A percentile compares a stretch with the other conserved stretches of the same genome.
Evolutionary conservation across 2,113 vertebrate species (phyloP).

Genomic region (Carettochelys insculpta): DNA sequence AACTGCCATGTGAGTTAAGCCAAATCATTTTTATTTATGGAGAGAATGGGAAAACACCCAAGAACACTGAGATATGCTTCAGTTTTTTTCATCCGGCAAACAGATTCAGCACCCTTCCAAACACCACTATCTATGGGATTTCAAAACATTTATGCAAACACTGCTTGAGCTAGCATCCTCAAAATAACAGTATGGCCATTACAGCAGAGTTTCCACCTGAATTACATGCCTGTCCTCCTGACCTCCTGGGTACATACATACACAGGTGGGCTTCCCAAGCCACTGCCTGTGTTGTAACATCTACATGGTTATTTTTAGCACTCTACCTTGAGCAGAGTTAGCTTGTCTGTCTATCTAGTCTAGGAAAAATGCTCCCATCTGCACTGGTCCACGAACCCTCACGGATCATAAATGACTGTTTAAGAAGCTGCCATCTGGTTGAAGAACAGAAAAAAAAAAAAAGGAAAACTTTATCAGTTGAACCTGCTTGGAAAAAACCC

Average conservation of each 20-base stretch:
- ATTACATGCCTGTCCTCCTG: background rate
- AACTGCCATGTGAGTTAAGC: background rate
- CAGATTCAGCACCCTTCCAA: background rate
- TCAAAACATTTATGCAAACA: background rate
- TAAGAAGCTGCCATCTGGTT: background rate
- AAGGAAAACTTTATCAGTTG: background rate
- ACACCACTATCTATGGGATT: accelerated
- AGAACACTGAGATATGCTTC: accelerated
- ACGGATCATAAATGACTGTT: background rate
- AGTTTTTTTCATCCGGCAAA: background rate
- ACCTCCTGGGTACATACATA: background rate
- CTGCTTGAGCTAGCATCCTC: background rate
- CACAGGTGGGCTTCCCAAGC: background rate
- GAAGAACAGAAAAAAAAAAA: background rate
- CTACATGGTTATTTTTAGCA: background rate
- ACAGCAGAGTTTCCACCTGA: background rate
- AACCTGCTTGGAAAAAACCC: background rate
- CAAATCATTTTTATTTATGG: background rate
- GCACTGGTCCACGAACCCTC: background rate
- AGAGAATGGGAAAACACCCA: background rate
- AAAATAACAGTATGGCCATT: background rate
- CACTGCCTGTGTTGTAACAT: background rate
- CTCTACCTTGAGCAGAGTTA: background rate
- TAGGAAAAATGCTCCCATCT: background rate
- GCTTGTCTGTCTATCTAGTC: background rate